Evolutionary conservation across 1,140 invertebrate genomes (phyloP), one percentile per base, ranked within the genome.

Genomic region (Brachionus rotundiformis): DNA sequence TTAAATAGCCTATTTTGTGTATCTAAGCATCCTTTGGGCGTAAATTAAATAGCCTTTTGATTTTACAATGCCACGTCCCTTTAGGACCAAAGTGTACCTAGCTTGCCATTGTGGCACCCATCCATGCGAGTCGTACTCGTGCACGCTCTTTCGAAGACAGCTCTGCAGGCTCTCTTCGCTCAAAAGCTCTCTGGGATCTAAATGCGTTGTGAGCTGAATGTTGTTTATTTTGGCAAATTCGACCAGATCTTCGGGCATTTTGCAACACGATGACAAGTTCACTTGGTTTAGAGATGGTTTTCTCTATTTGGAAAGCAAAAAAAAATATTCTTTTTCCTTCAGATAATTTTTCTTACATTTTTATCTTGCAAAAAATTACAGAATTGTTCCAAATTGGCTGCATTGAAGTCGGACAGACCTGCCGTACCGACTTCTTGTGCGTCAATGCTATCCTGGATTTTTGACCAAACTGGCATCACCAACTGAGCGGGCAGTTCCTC

Each of bases 221-320:
- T 95, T 92, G 85, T 96, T 92, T 83, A 93, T 91, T 85, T 93
- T 93, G 77, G 95, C 94, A 89, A 95, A 98, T 75, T 91, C 90
- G 86, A 94, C 92, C 80, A 99, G 90, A 10, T 93, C 92, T 23
- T 93, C 92, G 11, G 96, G 95, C 82, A 98, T 95, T 3, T 96
- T 93, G 90, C 96, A 98, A 87, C 96, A 98, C 2, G 93, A 93
- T 1, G 94, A 92, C 65, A 98, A 90, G 89, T 96, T 98, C 82
- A 98, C 95, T 89, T 99, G 96, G 83, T 96, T 92, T 81, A 96
- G 95, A 83, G 91, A 91, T 16, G 96, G 96, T 84, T 94, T 94
- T 1, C 95, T 85, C 91, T 92, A 33, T 41, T 41, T 41, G 11
- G n/a, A n/a, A n/a, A n/a, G n/a, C n/a, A 41, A 41, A 11, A 41